phyloP scores from a whole-genome alignment of 2,113 vertebrate species.

The Caranx ignobilis region DNA sequence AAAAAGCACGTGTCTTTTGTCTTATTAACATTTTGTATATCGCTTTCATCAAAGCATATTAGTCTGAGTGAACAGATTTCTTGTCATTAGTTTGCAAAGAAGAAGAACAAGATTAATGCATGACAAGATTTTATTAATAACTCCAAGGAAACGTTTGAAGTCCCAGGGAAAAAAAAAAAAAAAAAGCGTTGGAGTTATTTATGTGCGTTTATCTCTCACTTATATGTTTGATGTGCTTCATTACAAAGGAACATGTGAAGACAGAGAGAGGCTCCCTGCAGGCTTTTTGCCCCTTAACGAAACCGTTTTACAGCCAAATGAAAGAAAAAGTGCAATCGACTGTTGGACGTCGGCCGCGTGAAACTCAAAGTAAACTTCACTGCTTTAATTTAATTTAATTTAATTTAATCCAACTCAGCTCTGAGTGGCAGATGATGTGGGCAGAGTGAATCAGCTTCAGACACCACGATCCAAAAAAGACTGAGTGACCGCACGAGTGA shows the following conservation, averaged over 20 bases:
- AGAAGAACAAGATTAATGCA: too few relatives aligned
- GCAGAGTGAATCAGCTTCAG: slow-evolving; percentile 11
- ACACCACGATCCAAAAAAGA: slow-evolving; percentile 12
- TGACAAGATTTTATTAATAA: too few relatives aligned
- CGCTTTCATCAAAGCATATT: too few relatives aligned
- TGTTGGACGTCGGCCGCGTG: not conserved
- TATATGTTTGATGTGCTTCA: not conserved
- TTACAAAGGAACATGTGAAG: not conserved
- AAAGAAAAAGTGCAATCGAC: not conserved
- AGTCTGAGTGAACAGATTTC: too few relatives aligned
- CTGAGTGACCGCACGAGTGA: slow-evolving; percentile 17
- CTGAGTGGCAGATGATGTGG: slow-evolving; percentile 14
- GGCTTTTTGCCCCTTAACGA: not conserved
- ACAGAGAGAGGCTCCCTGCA: not conserved
- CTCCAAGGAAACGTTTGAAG: too few relatives aligned
- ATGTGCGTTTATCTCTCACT: not conserved
- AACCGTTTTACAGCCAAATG: slow-evolving; percentile 7
- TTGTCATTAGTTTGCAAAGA: too few relatives aligned
- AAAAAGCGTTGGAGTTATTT: not conserved
- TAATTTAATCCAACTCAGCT: not conserved
- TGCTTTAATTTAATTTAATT: not conserved
- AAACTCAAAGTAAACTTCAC: not conserved
- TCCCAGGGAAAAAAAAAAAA: too few relatives aligned
- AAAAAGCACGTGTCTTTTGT: too few relatives aligned
- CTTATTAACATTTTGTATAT: not conserved